Evolutionary conservation across 2,113 vertebrate species (phyloP), one percentile per base, ranked within the genome.

Genomic region (Leucosticte australis): DNA sequence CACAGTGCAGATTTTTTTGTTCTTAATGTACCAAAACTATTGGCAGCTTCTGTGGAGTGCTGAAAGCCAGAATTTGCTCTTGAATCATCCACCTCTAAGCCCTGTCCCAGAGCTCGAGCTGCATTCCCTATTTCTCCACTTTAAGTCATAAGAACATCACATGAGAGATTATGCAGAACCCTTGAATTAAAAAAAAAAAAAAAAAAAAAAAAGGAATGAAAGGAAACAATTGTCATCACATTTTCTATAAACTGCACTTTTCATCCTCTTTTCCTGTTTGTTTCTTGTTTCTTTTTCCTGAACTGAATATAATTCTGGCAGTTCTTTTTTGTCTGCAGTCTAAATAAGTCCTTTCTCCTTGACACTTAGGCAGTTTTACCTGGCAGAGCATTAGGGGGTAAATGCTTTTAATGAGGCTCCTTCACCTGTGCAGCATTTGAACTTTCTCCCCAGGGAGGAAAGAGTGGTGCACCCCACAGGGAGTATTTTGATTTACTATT

Each of bases 371-470:
- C 46, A 87, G 82, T 75, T 92, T 53, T 89, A 94, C 57, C 70
- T 89, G 78, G 21, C 62, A 87, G 55, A 53, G 39, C 53, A 63
- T 74, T 71, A 35, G 53, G 47, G 57, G 46, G 46, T 62, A 94
- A 94, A 85, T 24, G 57, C 33, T 91, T 92, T 84, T 92, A 87
- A 87, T 82, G 57, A 95, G 41, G 13, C 26, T 85, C 49, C 46
- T 91, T 94, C 81, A 85, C 50, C 70, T 77, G 42, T 22, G 50
- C 35, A 35, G 42, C 16, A 19, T 65, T 74, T 90, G 52, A 88
- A 88, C 55, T 67, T 87, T 90, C 50, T 94, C 87, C 50, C 67
- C n/a, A 44, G 63, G 67, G 57, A 87, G 39, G 50, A 91, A 33
- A 30, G 74, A 84, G 70, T 12, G 77, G 18, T 41, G 59, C 76